phyloP scores from a whole-genome alignment of 2,797 vertebrate species.

The Myotis planiceps region DNA sequence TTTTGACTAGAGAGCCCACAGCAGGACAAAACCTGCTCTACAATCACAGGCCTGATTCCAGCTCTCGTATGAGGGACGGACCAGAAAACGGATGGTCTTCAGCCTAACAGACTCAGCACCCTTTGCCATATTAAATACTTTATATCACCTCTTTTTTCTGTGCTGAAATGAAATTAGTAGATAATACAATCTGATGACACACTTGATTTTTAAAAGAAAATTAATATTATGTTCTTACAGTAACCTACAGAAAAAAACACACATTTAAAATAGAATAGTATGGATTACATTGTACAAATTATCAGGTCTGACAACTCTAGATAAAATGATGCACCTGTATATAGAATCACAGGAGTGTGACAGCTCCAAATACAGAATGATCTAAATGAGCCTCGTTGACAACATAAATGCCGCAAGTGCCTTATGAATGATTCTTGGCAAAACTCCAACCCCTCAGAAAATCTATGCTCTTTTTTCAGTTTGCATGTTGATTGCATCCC shows the following conservation, averaged over 20 bases:
- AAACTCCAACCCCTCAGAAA: not conserved
- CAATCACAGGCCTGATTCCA: not conserved
- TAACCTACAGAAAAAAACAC: not conserved
- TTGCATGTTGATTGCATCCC: not conserved
- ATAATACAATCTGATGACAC: not conserved
- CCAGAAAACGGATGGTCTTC: not conserved
- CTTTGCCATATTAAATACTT: not conserved
- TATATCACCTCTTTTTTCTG: not conserved
- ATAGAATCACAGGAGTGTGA: not conserved
- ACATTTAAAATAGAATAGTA: not conserved
- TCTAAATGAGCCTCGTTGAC: not conserved
- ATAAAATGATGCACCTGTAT: not conserved
- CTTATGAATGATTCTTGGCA: not conserved
- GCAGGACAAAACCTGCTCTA: not conserved
- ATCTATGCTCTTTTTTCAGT: not conserved
- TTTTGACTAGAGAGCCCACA: not conserved
- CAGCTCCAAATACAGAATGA: not conserved
- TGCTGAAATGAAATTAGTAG: not conserved
- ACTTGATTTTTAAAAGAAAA: not conserved
- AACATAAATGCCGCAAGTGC: not conserved
- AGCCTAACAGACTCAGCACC: not conserved
- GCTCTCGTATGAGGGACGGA: not conserved
- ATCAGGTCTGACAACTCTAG: not conserved
- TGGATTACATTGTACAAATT: not conserved
- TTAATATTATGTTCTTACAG: not conserved